phyloP scores from a whole-genome alignment of 30 jellyfish, hydroid and myxozoan genomes.

The Hydractinia echinata region DNA sequence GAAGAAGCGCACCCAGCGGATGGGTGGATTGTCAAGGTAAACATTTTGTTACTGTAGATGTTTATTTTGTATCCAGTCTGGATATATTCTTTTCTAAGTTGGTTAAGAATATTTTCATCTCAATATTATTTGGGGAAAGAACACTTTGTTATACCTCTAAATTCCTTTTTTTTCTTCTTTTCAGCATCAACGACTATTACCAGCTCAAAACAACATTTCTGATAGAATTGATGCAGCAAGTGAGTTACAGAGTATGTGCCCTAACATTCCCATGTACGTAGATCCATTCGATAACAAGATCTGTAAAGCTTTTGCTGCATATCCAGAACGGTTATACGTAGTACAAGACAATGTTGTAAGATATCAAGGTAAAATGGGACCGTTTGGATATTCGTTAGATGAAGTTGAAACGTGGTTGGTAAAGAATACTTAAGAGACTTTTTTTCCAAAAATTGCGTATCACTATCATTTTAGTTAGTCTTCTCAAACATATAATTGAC shows the following conservation, averaged over 20 bases:
- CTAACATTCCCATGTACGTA: conserved; percentile 36
- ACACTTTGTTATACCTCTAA: not conserved
- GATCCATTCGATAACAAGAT: conserved; percentile 49
- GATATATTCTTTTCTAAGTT: not conserved
- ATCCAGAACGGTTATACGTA: conserved; percentile 66
- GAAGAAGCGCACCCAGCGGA: conserved; percentile 87
- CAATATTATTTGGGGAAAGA: not conserved
- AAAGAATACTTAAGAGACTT: not conserved
- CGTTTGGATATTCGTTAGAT: conserved; percentile 37
- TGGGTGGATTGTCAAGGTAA: conserved; percentile 78
- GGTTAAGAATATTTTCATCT: not conserved
- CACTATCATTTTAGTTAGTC: too few relatives aligned
- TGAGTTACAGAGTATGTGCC: conserved; percentile 16
- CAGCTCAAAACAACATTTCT: conserved; percentile 36
- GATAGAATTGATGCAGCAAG: conserved; percentile 54
- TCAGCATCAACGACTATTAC: not conserved
- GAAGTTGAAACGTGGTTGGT: conserved; percentile 51
- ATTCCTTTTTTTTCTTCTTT: not conserved
- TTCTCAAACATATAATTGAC: too few relatives aligned
- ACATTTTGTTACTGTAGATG: not conserved
- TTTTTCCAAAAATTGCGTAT: not conserved
- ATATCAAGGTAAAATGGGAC: conserved; percentile 71
- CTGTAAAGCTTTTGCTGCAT: conserved; percentile 46
- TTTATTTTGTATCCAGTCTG: not conserved
- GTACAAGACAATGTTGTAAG: conserved; percentile 52